A percentile compares a stretch with the other conserved stretches of the same genome.
These are phyloP conservation scores for Diorhabda carinulata DNA, from an alignment of 1,140 invertebrate genomes.

Conservation along the genomic window DNA sequence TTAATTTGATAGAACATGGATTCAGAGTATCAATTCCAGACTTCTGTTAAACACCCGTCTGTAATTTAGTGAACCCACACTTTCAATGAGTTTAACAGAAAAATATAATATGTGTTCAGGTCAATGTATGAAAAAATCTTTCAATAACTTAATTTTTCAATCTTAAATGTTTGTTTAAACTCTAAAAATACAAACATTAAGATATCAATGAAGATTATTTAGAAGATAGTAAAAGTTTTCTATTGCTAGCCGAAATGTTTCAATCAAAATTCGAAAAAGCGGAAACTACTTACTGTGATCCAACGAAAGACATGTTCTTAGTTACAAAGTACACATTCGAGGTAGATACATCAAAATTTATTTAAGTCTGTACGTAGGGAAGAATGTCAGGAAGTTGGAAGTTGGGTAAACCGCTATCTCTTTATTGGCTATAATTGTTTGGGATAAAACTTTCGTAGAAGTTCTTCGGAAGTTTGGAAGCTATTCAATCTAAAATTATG, in stretches of 20 bases:
- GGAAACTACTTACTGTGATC: background rate
- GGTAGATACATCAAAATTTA: slow-evolving; percentile 15
- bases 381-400: slow-evolving; percentile 17
- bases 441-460: slow-evolving; percentile 19
- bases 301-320: background rate
- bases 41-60: too few relatives aligned
- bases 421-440: slow-evolving; percentile 26
- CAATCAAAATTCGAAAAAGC: background rate
- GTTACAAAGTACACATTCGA: slow-evolving; percentile 5
- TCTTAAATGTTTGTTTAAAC: too few relatives aligned
- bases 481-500: slow-evolving; percentile 24
- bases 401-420: slow-evolving; percentile 20
- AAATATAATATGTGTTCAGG: too few relatives aligned
- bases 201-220: background rate
- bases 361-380: slow-evolving; percentile 5
- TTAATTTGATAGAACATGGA: too few relatives aligned
- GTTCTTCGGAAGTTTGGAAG: slow-evolving; percentile 17
- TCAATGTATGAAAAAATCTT: too few relatives aligned
- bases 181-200: too few relatives aligned
- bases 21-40: too few relatives aligned
- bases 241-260: background rate
- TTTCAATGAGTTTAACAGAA: too few relatives aligned
- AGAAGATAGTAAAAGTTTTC: background rate
- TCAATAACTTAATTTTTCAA: too few relatives aligned
- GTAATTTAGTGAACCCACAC: too few relatives aligned